Evolutionary conservation across 2,888 invertebrate species (phyloP), one percentile per base, ranked within the genome.

Genomic region (Ceramica pisi): DNA sequence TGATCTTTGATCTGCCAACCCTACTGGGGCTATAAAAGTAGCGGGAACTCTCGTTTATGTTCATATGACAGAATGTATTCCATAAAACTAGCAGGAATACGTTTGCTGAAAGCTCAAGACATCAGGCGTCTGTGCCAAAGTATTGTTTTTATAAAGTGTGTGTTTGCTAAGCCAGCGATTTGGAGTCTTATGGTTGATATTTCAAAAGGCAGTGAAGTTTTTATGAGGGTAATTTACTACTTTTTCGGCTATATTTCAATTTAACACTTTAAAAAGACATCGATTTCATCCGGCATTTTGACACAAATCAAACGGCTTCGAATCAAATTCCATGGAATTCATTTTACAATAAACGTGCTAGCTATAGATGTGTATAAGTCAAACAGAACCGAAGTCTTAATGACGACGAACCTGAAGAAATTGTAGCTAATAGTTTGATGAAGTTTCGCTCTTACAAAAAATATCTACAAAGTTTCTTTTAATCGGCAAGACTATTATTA

Each of bases 61-160:
- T 77, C 75, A 63, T 78, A 81, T 44, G 69, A 44, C 63, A 62
- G 77, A 79, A 85, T 78, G 66, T 81, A 78, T 85, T 77, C 71
- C 76, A 81, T 79, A 81, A 73, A 67, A 77, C 78, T 77, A 81
- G 62, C 61, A 62, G 73, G 70, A 76, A 67, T 78, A 78, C 73
- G 67, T 71, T 61, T 26, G 67, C 50, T 67, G 51, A 72, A 68
- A 31, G 69, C 50, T 66, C 44, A 69, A 62, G 68, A 81, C 59
- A 67, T 77, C 81, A 71, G 61, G 41, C 67, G 57, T 73, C 67
- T 73, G 85, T 70, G 72, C 77, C 75, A 71, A 82, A 77, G 65
- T 76, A 75, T 74, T 72, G 63, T 81, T 72, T 66, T 65, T 71
- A 71, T 75, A 59, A 80, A 59, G 31, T 55, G 46, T 41, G 67